Base-by-base conservation (phyloP, 2,888 invertebrate genomes). In the Galerucella pusilla region DNA sequence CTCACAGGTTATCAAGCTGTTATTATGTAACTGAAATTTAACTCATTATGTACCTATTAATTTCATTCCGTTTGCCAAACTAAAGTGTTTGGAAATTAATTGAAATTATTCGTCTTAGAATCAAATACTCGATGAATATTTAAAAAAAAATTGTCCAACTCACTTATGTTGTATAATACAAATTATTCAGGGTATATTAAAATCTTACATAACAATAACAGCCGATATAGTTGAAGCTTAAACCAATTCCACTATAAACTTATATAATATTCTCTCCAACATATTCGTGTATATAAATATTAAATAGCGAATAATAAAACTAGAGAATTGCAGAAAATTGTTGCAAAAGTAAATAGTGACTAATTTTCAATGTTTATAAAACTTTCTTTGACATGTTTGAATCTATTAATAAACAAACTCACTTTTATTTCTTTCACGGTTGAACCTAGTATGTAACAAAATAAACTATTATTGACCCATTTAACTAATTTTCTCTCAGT, bases 131-230 rank as follows among this genome's bases (percentile, higher is more conserved):
- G 4, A 49, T 49, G 12, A 49, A 49, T 12, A 49, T 49, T 12
- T 1, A 12, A 49, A 49, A 12, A 46, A 49, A 12, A 49, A 2
- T 0, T 14, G 14, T 11, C 11, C 46, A 35, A 35, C 35, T 49
- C 4, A 49, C 49, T 49, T 49, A 54, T n/a, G 54, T 64, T 64
- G 64, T 45, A 42, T 42, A 64, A 64, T 42, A 10, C 25, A 64
- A 64, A 42, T 35, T 42, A 45, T 28, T 64, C 45, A 45, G 10
- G 45, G 16, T 64, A 64, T 42, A 61, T 64, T 42, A 28, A n/a
- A 45, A 16, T 45, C 11, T 64, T 64, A 16, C 45, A 42, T 42
- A 64, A 64, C 64, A 64, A 64, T 64, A 64, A 45, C 16, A 64
- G 7, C 64, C 64, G 45, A 64, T 45, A 45, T 16, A 12, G 45